Evolutionary conservation across 2,113 vertebrate species (phyloP).

Genomic region (Scopus umbretta): DNA sequence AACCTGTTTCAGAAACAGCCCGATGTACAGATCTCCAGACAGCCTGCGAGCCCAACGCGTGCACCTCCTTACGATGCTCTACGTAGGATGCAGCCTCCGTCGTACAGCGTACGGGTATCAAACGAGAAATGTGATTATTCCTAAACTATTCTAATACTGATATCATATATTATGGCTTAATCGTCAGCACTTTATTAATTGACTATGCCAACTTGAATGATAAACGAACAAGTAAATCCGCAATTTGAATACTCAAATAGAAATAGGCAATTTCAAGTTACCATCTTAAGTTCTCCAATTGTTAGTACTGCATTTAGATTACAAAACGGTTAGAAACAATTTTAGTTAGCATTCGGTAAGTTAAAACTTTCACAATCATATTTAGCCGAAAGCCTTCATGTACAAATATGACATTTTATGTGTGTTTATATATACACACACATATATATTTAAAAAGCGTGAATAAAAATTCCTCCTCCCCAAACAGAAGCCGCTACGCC

Average conservation of each 20-base stretch:
- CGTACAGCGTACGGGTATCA: fast-evolving
- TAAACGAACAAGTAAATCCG: not conserved
- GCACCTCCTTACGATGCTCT: fast-evolving
- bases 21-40: fast-evolving
- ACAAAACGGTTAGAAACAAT: not conserved
- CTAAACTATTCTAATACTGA: not conserved
- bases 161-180: not conserved
- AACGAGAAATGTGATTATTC: not conserved
- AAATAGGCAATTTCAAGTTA: not conserved
- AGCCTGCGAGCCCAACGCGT: not conserved
- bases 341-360: not conserved
- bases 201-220: not conserved
- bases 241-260: not conserved
- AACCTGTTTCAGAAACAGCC: not conserved
- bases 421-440: too few species aligned
- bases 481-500: not conserved
- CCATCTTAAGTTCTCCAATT: not conserved
- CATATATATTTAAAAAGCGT: not conserved
- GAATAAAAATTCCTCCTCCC: not conserved
- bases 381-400: not conserved
- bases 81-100: fast-evolving
- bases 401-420: too few species aligned
- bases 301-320: too few species aligned
- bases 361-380: not conserved
- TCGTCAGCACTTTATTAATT: not conserved